Evolutionary conservation across 2,113 vertebrate genomes (phyloP), one percentile per base, ranked within the genome.

Genomic region (Thunnus maccoyii): DNA sequence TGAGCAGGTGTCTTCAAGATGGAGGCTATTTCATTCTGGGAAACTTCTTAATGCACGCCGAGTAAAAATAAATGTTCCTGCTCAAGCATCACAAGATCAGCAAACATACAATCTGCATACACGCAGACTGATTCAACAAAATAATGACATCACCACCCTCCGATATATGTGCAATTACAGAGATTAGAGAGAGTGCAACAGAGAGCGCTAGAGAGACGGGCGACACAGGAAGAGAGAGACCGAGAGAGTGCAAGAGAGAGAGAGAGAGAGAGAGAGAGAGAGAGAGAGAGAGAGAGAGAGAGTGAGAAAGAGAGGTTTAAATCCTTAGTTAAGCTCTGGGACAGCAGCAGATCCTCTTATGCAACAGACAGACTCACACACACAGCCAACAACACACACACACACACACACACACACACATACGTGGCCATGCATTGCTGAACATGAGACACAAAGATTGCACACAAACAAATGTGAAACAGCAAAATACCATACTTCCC

Each of bases 281-380:
- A 27, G 55, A 44, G 30, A 47, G 71, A 64, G 72, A 72, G 77
- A 46, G 80, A 3, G 25, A 55, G 85, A 67, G 84, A 82, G 80
- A 91, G 88, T 73, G 84, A 92, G 86, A 78, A 77, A 84, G 86
- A 81, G 84, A 84, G 87, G 57, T 83, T 90, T 90, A 92, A 93
- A 93, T 93, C 92, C 88, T 87, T 73, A 69, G 87, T 88, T 94
- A 94, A 94, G 91, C 93, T 90, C 82, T 84, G 87, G 93, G 91
- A 93, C 92, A 87, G 90, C 83, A 84, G 90, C 87, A 89, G 92
- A 94, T 94, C 92, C 91, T 90, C 91, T 94, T 94, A 94, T 88
- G 91, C 91, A 94, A 94, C 86, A 62, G 76, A 55, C 86, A 76
- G 66, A 85, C 89, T 82, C 76, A n/a, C 84, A 86, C 36, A 83